Evolutionary conservation across 1,140 invertebrate genomes (phyloP), one percentile per base, ranked within the genome.

Genomic region (Ditylenchus dipsaci): DNA sequence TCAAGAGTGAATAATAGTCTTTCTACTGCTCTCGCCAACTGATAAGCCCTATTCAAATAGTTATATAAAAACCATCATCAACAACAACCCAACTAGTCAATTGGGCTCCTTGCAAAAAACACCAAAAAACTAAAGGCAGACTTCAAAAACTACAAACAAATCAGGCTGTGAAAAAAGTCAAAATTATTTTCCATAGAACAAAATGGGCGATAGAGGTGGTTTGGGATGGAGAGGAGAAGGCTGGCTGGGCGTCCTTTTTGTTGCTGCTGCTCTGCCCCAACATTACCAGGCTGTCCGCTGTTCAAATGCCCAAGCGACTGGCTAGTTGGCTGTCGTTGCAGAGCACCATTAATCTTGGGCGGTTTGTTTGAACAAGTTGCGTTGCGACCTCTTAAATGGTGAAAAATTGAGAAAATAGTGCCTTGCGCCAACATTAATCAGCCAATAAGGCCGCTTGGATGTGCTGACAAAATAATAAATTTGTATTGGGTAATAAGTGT

Each of bases 351-450:
- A 53, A 53, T 53, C 49, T 53, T 53, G 49, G 23, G 49, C 49
- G 49, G 49, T 53, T 53, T 53, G 49, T 53, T 53, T 53, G 49
- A 53, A 53, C 49, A 53, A 53, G 49, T 53, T 53, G 49, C 49
- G 8, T 53, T 53, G n/a, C 49, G 15, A 19, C 49, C n/a, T 26
- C 23, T 38, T 38, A 11, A 53, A 53, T 21, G n/a, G n/a, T 53
- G 49, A 53, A 26, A 53, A 53, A 53, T 53, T 53, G n/a, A 53
- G 49, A 53, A 26, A 53, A 17, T 53, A 11, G n/a, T 53, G 49
- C n/a, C 15, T 3, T 53, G n/a, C 49, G n/a, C 23, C 15, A 53
- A 17, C 23, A 26, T 53, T 15, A 53, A 21, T 26, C 23, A 53
- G 3, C 3, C 3, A 3, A 8, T 15, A 53, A 3, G 3, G 49